phyloP scores from a whole-genome alignment of 2,113 vertebrate species.

The Anoplopoma fimbria region DNA sequence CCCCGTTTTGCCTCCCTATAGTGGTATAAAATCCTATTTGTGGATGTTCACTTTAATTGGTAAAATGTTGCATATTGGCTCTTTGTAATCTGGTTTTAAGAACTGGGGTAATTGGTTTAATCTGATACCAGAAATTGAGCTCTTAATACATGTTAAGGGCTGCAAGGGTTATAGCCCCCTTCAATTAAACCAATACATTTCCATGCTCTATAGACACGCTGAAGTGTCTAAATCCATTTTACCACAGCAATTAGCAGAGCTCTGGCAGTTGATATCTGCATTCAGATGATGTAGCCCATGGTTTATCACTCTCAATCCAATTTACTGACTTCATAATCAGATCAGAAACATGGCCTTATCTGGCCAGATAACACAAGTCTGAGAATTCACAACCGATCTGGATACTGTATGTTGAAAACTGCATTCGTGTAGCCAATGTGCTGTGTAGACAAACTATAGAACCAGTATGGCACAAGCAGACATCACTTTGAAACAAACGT shows the following conservation, averaged over 20 bases:
- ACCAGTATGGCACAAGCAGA: not conserved
- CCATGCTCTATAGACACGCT: not conserved
- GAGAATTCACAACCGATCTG: constrained; percentile 31
- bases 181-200: not conserved
- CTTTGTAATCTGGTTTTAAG: not conserved
- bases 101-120: not conserved
- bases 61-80: not conserved
- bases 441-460: not conserved
- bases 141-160: not conserved
- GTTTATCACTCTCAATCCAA: constrained; percentile 55
- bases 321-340: constrained; percentile 59
- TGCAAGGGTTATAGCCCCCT: not conserved
- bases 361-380: constrained; percentile 32
- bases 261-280: constrained; percentile 30
- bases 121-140: not conserved
- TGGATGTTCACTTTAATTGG: not conserved
- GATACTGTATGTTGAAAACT: constrained; percentile 10
- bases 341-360: constrained; percentile 47
- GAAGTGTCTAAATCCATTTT: constrained; percentile 30
- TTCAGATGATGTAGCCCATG: constrained; percentile 40
- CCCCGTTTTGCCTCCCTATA: not conserved
- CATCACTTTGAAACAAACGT: constrained; percentile 2
- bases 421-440: not conserved
- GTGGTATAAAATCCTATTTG: not conserved
- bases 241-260: not conserved